Base-by-base conservation (phyloP, 2,113 vertebrate genomes). In the Dendrocopos noguchii region DNA sequence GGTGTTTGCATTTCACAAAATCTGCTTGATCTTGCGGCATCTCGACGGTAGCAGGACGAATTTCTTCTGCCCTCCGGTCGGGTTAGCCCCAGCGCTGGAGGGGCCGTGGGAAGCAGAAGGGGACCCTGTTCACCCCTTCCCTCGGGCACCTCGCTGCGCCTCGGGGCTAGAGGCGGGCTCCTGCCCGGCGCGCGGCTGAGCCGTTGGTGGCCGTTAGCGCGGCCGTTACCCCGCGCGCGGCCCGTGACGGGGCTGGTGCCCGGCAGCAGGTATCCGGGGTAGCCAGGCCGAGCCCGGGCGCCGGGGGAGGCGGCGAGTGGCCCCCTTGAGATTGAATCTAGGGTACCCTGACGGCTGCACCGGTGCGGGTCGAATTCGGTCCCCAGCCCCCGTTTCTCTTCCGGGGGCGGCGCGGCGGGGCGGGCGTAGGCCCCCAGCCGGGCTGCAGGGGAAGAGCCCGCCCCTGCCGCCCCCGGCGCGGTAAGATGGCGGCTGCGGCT, bases 401-500 rank as follows among this genome's bases (percentile, higher is more conserved):
- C 80, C 90, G 87, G 70, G 78, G 95, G 84, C 65, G 85, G 61
- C 12, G 87, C 79, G 71, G 65, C 73, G 71, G 74, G 66, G 65
- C 73, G 71, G 74, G 66, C 76, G 84, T 75, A 21, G 87, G 81
- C 79, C 87, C 78, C 56, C 25, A 50, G 89, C 76, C 73, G 77
- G 56, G 87, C 95, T 92, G 95, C 89, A 90, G 89, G 90, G 93
- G 78, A 90, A 82, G 94, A 90, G 79, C 82, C 72, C 81, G 91
- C 89, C 81, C 91, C 88, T 25, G 70, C 24, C 81, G 22, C 91
- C 93, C 93, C 76, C 88, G 88, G 87, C 83, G 80, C 75, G 77
- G 97, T 90, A 95, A 91, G 94, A 92, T 92, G 95, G 98, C 98
- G 98, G 98, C 98, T 92, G 98, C 98, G 95, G 98, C 98, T 98